Conservation (phyloP, 2,888 invertebrate genomes). For the Colletes collaris region DNA sequence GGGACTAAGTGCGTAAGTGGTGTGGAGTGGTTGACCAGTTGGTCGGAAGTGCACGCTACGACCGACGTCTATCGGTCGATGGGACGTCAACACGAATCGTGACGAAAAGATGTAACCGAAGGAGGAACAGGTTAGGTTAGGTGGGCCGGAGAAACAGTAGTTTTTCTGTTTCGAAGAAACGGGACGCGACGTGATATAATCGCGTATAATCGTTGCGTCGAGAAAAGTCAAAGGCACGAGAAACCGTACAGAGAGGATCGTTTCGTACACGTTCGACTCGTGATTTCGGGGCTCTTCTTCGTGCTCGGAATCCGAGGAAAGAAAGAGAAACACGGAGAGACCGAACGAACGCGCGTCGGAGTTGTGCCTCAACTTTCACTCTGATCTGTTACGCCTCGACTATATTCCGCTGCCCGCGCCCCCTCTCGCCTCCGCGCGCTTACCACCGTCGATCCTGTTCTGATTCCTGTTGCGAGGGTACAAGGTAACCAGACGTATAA, state of each 20-base stretch:
- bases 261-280: slow-evolving; percentile 51
- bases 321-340: slow-evolving; percentile 41
- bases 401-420: slow-evolving; percentile 68
- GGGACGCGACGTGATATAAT: slow-evolving; percentile 47
- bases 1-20: slow-evolving; percentile 77
- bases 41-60: slow-evolving; percentile 68
- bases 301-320: slow-evolving; percentile 26
- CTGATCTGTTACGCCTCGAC: slow-evolving; percentile 76
- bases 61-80: slow-evolving; percentile 19
- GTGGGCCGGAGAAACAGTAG: no score
- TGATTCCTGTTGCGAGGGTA: slow-evolving; percentile 62
- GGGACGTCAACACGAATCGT: slow-evolving; percentile 52
- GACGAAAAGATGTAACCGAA: slow-evolving; percentile 47
- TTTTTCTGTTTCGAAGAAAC: slow-evolving; percentile 33
- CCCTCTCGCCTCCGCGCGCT: slow-evolving; percentile 25
- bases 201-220: slow-evolving; percentile 59
- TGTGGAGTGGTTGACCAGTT: slow-evolving; percentile 77
- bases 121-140: background rate
- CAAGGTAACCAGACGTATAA: slow-evolving; percentile 65
- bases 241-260: slow-evolving; percentile 47
- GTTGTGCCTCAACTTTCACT: slow-evolving; percentile 77
- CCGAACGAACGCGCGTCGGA: slow-evolving; percentile 51
- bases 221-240: slow-evolving; percentile 43
- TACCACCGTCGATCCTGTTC: slow-evolving; percentile 60
- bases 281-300: slow-evolving; percentile 52